Percentiles rank a stretch among this genome's conserved stretches.
These are phyloP conservation scores for Pseudochromis fuscus DNA, from an alignment of 2,797 vertebrate species.

Conservation along the genomic window DNA sequence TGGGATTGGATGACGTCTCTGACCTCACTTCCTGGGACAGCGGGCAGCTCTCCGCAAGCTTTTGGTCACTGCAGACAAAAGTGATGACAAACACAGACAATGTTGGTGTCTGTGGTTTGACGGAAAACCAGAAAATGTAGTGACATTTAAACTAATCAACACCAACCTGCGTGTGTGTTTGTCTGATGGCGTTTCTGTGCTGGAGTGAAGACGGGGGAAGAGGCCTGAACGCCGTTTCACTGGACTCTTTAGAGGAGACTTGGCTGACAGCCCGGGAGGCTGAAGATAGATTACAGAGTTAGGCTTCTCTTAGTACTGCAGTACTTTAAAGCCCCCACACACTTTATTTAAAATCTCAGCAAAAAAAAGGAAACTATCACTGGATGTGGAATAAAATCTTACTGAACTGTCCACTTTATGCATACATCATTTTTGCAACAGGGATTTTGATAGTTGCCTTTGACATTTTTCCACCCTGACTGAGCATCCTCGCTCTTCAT, in stretches of 20 bases:
- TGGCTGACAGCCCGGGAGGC: conserved; percentile 88
- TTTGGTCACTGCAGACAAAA: conserved; percentile 87
- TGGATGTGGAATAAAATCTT: no score
- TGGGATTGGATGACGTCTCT: conserved; percentile 95
- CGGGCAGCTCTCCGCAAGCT: conserved; percentile 87
- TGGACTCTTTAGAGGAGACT: conserved; percentile 95
- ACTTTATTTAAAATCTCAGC: background rate
- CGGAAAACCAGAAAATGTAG: background rate
- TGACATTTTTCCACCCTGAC: no score
- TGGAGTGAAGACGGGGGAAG: conserved; percentile 94
- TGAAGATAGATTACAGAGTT: conserved; percentile 63
- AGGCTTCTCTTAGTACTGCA: background rate
- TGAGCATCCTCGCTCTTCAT: background rate
- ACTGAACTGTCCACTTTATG: no score
- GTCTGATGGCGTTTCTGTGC: conserved; percentile 89
- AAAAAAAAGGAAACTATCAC: no score
- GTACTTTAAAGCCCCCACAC: background rate
- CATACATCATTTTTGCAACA: no score
- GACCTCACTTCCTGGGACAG: conserved; percentile 92
- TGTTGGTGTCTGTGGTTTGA: background rate
- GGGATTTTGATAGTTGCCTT: no score
- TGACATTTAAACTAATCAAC: background rate
- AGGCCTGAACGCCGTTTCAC: conserved; percentile 96
- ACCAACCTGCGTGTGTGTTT: conserved; percentile 88
- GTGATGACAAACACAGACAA: background rate